Conservation (phyloP, 1,140 invertebrate genomes). For the Bombus fervidus region DNA sequence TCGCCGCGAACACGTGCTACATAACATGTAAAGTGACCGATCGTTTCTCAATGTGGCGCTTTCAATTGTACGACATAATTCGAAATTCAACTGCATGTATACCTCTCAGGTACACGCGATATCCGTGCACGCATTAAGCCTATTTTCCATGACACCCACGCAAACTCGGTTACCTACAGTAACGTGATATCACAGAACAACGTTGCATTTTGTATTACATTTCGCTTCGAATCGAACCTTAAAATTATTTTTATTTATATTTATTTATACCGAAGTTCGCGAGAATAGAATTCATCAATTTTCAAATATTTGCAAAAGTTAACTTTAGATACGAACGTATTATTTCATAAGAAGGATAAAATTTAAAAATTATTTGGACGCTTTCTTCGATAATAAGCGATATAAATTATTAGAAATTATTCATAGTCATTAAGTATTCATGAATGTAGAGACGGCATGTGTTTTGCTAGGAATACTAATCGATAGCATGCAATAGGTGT, state of each 20-base stretch:
- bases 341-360: background rate
- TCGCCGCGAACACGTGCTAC: slow-evolving; percentile 31
- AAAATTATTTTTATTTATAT: too few species aligned
- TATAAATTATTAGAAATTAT: background rate
- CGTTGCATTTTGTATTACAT: too few species aligned
- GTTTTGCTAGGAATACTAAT: background rate
- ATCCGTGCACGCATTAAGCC: background rate
- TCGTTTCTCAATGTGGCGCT: slow-evolving; percentile 31
- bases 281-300: background rate
- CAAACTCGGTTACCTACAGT: background rate
- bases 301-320: background rate
- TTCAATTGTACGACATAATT: slow-evolving; percentile 20
- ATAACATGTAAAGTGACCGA: slow-evolving; percentile 51
- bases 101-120: background rate
- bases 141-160: background rate
- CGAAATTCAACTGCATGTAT: background rate
- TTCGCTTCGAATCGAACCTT: too few species aligned
- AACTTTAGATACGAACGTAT: background rate
- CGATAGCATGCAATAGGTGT: background rate
- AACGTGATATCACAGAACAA: too few species aligned
- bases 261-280: background rate
- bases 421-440: background rate
- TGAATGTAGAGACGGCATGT: background rate
- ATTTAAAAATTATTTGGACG: background rate
- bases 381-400: background rate